Base-by-base conservation (phyloP, 2,888 invertebrate species). In the Homarus gammarus region DNA sequence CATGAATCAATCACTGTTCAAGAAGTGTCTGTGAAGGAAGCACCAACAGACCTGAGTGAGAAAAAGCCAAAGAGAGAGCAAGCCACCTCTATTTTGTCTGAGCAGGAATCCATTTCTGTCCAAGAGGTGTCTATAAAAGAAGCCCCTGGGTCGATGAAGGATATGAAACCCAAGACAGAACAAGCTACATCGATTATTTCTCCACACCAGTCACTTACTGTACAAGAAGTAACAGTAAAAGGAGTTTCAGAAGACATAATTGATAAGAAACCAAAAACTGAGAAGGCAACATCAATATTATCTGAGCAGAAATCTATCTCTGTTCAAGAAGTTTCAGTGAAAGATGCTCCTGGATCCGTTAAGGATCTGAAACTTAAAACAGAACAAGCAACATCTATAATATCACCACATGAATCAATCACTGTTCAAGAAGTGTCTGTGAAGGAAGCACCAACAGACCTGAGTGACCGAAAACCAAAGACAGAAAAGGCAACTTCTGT, bases 121-220 rank as follows among this genome's bases (percentile, higher is more conserved):
- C 75, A 88, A 36, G 87, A 88, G 33, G 51, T 88, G 27, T 68
- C 82, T 27, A 75, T 82, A 3, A 88, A 88, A 56, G 87, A 88
- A 27, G 75, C 64, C 5, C 75, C 83, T 31, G 82, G 75, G 12
- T 70, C 82, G 36, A 64, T 88, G 38, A 77, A 44, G 40, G 87
- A 83, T 64, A 31, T 40, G 93, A 94, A 78, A 27, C 82, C 86
- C 18, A 91, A 92, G 75, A 94, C 94, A 92, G 93, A 93, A 92
- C 92, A 93, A 36, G 87, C 87, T 27, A 68, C 64, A 22, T 88
- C 87, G 31, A 51, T 88, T n/a, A 82, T 49, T 93, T 93, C 1
- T 92, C 94, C 82, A 31, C 90, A 83, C 36, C 83, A 88, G 68
- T 83, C 87, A 61, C 38, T 88, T n/a, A 77, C 87, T 22, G 77